Base-by-base conservation (phyloP, 2,113 vertebrate genomes). In the Psittacula cyanocephala region DNA sequence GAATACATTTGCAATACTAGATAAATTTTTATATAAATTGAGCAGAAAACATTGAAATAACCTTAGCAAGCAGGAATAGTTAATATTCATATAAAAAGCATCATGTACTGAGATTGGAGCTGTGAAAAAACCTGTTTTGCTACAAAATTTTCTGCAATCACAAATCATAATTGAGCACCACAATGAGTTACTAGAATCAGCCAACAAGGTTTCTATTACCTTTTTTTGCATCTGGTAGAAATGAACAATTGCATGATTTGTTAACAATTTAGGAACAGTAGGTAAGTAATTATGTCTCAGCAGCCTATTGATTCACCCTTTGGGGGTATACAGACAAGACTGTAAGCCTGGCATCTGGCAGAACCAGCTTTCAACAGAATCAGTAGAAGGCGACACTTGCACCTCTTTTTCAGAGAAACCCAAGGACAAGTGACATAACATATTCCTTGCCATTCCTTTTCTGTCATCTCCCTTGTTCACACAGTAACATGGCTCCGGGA, bases 361-460 rank as follows among this genome's bases (percentile, higher is more conserved):
- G 64, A 74, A 81, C 0, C 5, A 83, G 50, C 76, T 83, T 74
- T n/a, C 70, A 46, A 3, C 3, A 46, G 53, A 35, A 69, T 13
- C 4, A 2, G 50, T 9, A 22, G 68, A 60, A 82, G n/a, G 17
- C 0, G 0, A 35, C 0, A 0, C 44, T 27, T 25, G 31, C 69
- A n/a, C 27, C 14, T 11, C 33, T 57, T 64, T n/a, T 47, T 16
- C 50, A 49, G 25, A 28, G 68, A 28, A 72, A 23, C 6, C 6
- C 67, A 63, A 15, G 43, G 60, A 59, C 24, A 15, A 7, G 43
- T n/a, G 65, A 44, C 43, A 85, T 6, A 67, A 23, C 53, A 50
- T 27, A 46, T 83, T 23, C 28, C 63, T 86, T 37, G 13, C 8
- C 0, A 0, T 60, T 20, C 59, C 82, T 11, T 31, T 64, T 46